Conservation (phyloP, 2,113 vertebrate genomes). For the Muscicapa adusta region DNA sequence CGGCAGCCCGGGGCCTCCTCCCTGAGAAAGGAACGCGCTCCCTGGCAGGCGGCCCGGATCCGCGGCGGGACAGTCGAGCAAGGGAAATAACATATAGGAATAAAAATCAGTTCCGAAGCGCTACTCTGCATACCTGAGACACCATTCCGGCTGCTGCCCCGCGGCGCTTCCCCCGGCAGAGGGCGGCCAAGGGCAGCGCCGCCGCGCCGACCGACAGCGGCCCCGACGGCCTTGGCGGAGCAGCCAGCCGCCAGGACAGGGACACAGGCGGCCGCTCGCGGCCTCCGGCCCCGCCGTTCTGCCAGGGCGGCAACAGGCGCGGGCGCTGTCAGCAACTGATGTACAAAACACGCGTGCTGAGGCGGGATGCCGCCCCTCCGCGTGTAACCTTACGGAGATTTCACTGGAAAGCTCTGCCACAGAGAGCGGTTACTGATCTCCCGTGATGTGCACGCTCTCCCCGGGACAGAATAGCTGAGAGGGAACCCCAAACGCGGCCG, state of each 20-base stretch:
- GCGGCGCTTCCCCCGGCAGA: background rate
- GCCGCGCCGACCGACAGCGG: no score
- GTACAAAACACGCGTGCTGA: background rate
- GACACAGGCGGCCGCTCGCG: background rate
- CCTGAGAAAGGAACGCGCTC: background rate
- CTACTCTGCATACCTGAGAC: background rate
- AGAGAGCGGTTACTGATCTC: background rate
- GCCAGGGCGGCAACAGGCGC: background rate
- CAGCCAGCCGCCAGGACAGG: no score
- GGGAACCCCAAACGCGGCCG: rapidly evolving
- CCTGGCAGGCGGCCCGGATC: no score
- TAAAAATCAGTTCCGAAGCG: background rate
- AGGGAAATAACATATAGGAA: no score
- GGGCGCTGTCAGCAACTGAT: background rate
- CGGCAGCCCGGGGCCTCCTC: no score
- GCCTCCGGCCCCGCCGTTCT: background rate
- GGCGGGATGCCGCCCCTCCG: background rate
- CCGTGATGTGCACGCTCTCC: no score
- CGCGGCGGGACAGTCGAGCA: background rate
- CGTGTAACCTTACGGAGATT: background rate
- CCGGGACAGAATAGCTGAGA: background rate
- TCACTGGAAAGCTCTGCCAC: background rate
- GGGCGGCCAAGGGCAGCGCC: background rate
- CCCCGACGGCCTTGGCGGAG: background rate
- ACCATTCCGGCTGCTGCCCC: background rate